Base-by-base conservation (phyloP, 2,797 vertebrate genomes). In the Chloroceryle amazona region DNA sequence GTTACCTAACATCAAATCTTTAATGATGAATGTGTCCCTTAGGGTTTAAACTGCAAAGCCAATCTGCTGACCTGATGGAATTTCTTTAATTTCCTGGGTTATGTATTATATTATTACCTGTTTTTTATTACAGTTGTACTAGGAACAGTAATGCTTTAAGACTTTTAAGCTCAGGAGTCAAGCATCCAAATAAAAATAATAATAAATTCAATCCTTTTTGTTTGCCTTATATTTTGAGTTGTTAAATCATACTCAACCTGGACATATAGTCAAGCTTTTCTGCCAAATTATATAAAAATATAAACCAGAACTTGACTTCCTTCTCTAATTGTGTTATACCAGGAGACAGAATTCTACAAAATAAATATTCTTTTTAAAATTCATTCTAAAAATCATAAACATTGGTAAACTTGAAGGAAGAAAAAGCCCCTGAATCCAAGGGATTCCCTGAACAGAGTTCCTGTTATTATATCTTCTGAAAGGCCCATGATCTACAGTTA, bases 71-170 rank as follows among this genome's bases (percentile, higher is more conserved):
- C 29, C 68, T 19, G 3, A 18, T 25, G 94, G 94, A 96, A 97
- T 89, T 89, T 92, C 63, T 89, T 96, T 95, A 82, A 96, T 97
- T 97, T 97, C 92, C 95, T 94, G 93, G 68, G 60, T 87, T 95
- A 93, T 96, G 52, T 63, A 90, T 85, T 89, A 42, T 33, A 71
- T 80, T 93, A 89, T 89, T 96, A 92, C 91, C 63, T 86, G 52
- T 0, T 35, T 87, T 93, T 95, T 87, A 95, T 93, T 96, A 92
- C 22, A 57, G 44, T 76, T 70, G 67, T 93, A 49, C 60, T 80
- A 89, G 81, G 44, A 89, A 66, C 16, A 57, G 26, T 80, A 80
- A 42, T 87, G 33, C 28, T 46, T 67, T 61, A 78, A 67, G 54
- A 83, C 82, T 0, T 57, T 52, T 67, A 82, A 83, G 29, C 60